Percentiles rank a stretch among this genome's conserved stretches.
phyloP scores from a whole-genome alignment of 2,797 vertebrate genomes.

The Chloroceryle inda region DNA sequence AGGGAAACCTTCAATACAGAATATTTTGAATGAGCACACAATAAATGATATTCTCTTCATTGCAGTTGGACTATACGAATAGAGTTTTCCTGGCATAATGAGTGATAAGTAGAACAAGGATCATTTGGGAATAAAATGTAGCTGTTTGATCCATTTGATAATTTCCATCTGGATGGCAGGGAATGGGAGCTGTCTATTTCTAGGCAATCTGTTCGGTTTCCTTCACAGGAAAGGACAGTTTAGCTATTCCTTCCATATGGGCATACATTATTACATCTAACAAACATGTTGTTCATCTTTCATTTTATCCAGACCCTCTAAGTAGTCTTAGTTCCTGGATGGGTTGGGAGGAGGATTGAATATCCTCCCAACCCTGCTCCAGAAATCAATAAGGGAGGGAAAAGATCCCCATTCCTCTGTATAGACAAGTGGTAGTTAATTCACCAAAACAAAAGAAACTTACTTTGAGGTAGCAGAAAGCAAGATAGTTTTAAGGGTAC shows the following conservation, averaged over 20 bases:
- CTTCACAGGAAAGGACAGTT: conserved; percentile 17
- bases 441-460: neutral
- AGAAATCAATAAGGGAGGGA: neutral
- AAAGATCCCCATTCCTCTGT: neutral
- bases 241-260: conserved; percentile 39
- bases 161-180: conserved; percentile 64
- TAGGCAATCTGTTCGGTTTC: conserved; percentile 57
- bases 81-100: neutral
- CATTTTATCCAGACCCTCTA: neutral
- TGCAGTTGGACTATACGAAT: neutral
- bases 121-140: conserved; percentile 44
- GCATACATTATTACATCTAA: conserved; percentile 33
- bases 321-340: neutral
- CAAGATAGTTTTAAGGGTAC: neutral
- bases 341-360: neutral
- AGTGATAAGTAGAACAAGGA: conserved; percentile 48
- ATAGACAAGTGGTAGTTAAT: neutral
- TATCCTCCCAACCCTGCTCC: rapidly evolving
- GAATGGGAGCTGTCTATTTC: conserved; percentile 37
- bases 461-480: neutral
- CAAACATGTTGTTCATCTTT: conserved; percentile 24
- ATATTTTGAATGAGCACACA: neutral
- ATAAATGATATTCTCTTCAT: conserved; percentile 2
- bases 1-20: neutral
- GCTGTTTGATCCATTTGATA: conserved; percentile 50